These are phyloP conservation scores for Mormyrus proboscirostris DNA, from an alignment of 2,797 vertebrate species.

Conservation along the genomic window DNA sequence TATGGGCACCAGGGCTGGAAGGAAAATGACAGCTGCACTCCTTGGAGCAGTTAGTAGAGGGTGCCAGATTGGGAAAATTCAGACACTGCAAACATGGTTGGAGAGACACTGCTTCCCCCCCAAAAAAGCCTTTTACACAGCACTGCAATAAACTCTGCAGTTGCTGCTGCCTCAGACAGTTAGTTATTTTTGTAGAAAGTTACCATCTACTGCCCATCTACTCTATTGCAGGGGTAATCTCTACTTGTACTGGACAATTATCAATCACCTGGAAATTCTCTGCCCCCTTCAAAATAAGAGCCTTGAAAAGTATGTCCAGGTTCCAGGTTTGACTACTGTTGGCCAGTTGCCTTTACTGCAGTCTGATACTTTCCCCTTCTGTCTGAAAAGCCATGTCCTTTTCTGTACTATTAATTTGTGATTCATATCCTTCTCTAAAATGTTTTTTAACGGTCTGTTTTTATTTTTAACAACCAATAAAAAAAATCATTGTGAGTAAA, in stretches of 20 bases:
- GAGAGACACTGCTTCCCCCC: background rate
- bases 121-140: background rate
- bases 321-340: background rate
- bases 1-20: slow-evolving; percentile 5
- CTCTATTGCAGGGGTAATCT: background rate
- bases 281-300: background rate
- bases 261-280: background rate
- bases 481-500: background rate
- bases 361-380: background rate
- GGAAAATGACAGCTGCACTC: background rate
- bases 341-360: background rate
- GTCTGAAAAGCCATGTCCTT: background rate
- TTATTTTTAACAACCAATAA: background rate
- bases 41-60: background rate
- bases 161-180: background rate
- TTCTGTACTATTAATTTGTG: background rate
- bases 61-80: background rate
- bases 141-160: background rate
- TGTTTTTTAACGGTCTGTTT: background rate
- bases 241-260: background rate
- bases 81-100: background rate
- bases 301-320: background rate
- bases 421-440: background rate
- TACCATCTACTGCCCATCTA: background rate
- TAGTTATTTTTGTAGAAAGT: background rate